Evolutionary conservation across 2,888 invertebrate species (phyloP), one percentile per base, ranked within the genome.

Genomic region (Tineola bisselliella): DNA sequence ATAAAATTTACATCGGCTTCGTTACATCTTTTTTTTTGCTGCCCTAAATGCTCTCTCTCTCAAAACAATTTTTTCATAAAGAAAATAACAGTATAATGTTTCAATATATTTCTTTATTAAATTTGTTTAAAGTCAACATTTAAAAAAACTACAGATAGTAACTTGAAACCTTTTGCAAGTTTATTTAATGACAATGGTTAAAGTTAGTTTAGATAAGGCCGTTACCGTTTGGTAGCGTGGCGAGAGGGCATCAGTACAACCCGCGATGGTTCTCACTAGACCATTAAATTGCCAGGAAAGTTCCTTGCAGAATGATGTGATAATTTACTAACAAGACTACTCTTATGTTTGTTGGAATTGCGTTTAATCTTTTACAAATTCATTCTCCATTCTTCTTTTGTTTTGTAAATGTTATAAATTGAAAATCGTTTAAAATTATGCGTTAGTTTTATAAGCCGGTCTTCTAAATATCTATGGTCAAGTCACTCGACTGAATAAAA

Each of bases 231-330:
- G 56, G 25, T 56, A 25, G 56, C 56, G 56, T 56, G 56, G 56
- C 30, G 25, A 56, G 56, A 19, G n/a, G 56, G 25, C 56, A 56
- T 56, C 18, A 56, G 25, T 13, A 19, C 30, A 18, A 19, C 30
- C 56, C n/a, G 15, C 48, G 18, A 48, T 18, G 17, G 56, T 56
- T 19, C 54, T 19, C 56, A 13, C 56, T 56, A 15, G 25, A 56
- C 19, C 56, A n/a, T 18, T 56, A 56, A 56, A 19, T 19, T 56
- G 56, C 56, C 56, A 8, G 10, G 56, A 11, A 56, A 19, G n/a
- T 19, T 56, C n/a, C 56, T 30, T 56, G 19, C 56, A 56, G 19
- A 56, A 56, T 56, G 19, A 56, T 19, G 56, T 56, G 56, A 56
- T 56, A 56, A 56, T 56, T 54, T 54, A 54, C 54, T 18, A 17